Conservation (phyloP, 2,888 invertebrate species). For the Spodoptera exigua region DNA sequence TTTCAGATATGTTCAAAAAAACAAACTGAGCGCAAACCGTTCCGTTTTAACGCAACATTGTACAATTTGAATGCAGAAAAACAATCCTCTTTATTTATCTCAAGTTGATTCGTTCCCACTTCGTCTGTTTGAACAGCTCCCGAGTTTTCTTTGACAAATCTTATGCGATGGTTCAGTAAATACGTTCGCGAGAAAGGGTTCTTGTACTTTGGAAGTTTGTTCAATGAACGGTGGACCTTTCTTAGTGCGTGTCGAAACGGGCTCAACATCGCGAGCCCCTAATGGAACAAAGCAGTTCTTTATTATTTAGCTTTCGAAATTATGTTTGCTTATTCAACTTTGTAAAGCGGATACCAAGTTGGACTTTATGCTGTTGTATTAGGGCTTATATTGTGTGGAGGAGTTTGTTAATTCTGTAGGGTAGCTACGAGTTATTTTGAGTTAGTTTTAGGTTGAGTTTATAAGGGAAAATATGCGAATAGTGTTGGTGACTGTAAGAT, state of each 20-base stretch:
- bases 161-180: constrained; percentile 72
- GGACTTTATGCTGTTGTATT: constrained; percentile 10
- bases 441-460: constrained; percentile 16
- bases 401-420: constrained; percentile 34
- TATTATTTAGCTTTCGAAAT: constrained; percentile 56
- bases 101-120: constrained; percentile 61
- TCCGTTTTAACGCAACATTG: constrained; percentile 40
- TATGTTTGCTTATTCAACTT: constrained; percentile 54
- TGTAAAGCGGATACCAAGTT: constrained; percentile 15
- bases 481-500: background rate
- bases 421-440: constrained; percentile 33
- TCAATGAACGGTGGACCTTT: constrained; percentile 63
- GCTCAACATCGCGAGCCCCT: constrained; percentile 45
- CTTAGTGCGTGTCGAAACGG: constrained; percentile 51
- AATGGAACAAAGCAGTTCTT: constrained; percentile 61
- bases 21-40: constrained; percentile 31
- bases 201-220: constrained; percentile 63
- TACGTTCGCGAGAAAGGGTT: constrained; percentile 66
- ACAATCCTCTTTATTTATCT: constrained; percentile 60
- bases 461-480: constrained; percentile 28
- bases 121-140: constrained; percentile 66
- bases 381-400: constrained; percentile 20
- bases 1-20: constrained; percentile 18
- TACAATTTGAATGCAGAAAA: constrained; percentile 53
- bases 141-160: constrained; percentile 79